Conservation (phyloP, 2,113 vertebrate species). For the Pluvialis apricaria region DNA sequence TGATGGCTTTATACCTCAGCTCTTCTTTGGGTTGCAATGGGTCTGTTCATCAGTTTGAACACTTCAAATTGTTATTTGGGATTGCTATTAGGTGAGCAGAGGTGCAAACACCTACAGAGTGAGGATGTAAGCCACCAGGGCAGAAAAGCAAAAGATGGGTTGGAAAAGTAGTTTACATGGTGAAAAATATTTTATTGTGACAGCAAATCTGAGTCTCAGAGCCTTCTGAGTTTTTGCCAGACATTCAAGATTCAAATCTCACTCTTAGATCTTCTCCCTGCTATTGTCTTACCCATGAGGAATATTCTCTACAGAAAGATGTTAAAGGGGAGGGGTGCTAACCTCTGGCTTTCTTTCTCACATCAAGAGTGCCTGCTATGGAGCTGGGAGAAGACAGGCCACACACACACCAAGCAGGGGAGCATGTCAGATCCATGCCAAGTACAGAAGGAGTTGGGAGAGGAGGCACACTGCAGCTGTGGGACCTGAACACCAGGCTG, state of each 20-base stretch:
- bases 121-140: not conserved
- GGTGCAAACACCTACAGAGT: not conserved
- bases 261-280: not conserved
- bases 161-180: not conserved
- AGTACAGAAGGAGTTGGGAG: not conserved
- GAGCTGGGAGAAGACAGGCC: not conserved
- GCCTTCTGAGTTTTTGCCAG: not conserved
- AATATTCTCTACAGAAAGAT: not conserved
- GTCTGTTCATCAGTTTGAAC: not conserved
- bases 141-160: not conserved
- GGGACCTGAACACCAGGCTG: not conserved
- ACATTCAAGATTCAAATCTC: not conserved
- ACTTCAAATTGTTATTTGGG: not conserved
- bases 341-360: not conserved
- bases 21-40: not conserved
- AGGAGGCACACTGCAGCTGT: not conserved
- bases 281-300: not conserved
- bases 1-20: not conserved
- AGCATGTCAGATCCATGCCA: accelerated
- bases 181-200: not conserved
- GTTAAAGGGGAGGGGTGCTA: not conserved
- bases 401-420: not conserved
- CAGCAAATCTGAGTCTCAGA: not conserved
- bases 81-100: not conserved
- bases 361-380: not conserved